Evolutionary conservation across 92 coral and sea anemone species (phyloP).

Genomic region (Blastomussa wellsi): DNA sequence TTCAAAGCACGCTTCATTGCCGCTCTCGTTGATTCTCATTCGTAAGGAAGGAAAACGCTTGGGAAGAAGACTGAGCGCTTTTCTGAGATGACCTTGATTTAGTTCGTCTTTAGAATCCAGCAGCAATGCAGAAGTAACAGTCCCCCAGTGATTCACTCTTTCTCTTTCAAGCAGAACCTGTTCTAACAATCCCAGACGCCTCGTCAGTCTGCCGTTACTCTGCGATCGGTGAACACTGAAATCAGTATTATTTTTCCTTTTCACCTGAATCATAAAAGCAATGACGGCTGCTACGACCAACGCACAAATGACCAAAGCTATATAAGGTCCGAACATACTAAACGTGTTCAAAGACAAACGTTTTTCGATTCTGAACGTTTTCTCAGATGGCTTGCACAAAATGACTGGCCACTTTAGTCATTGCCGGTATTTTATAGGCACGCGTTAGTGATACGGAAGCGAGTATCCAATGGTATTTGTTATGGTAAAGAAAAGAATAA

Average conservation of each 20-base stretch:
- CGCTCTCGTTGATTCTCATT: conserved; percentile 23
- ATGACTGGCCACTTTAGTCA: background rate
- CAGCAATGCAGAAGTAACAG: conserved; percentile 39
- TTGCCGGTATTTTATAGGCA: background rate
- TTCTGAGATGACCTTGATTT: conserved; percentile 11
- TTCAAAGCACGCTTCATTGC: conserved; percentile 15
- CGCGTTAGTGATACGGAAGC: background rate
- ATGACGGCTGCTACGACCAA: background rate
- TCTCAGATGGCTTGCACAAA: background rate
- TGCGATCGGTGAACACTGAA: background rate
- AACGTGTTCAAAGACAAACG: background rate
- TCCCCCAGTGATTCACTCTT: conserved; percentile 36
- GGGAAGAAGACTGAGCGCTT: conserved; percentile 33
- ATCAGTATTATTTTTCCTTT: background rate
- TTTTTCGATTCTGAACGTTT: background rate
- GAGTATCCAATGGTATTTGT: background rate
- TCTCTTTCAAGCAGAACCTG: conserved; percentile 40
- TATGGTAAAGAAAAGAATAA: background rate
- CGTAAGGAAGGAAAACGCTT: conserved; percentile 38
- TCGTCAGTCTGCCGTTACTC: conserved; percentile 4
- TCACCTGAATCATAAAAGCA: background rate
- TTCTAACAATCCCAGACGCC: conserved; percentile 32
- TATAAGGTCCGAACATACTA: background rate
- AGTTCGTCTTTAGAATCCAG: conserved; percentile 37
- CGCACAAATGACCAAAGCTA: background rate